Base-by-base conservation (phyloP, 2,888 invertebrate genomes). In the Xestia ashworthii region DNA sequence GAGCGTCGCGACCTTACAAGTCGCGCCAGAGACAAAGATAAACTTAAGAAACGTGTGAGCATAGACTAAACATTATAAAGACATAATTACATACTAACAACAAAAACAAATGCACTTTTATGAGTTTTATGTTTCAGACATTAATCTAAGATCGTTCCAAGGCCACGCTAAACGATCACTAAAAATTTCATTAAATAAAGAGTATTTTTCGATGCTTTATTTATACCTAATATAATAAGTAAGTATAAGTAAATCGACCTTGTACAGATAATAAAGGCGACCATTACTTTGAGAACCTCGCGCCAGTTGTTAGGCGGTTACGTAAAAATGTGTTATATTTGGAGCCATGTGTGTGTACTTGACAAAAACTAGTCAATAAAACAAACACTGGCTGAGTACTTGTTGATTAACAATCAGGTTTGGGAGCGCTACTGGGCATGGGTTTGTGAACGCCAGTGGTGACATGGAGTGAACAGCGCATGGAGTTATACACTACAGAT, bases 231-330 rank as follows among this genome's bases (percentile, higher is more conserved):
- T 76, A 64, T 66, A 80, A 74, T 82, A 86, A 89, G 83, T 85
- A 87, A n/a, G n/a, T n/a, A 88, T 80, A 86, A 90, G 85, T 85
- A 87, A 88, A 90, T 86, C 89, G 93, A 91, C 95, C 95, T 95
- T 94, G 94, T 86, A 80, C 84, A 88, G 82, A 91, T 90, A 93
- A 93, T 93, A 93, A 93, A 91, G 89, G 86, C 84, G 90, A 89
- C 91, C 91, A 92, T 93, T 94, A 92, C 91, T 91, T 91, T 91
- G 79, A 89, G 90, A 94, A 92, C 94, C 95, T 94, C 94, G 94
- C 92, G 92, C 95, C 87, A 93, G 90, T 90, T 93, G 91, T 92
- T 91, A 90, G 88, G 87, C 81, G 82, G 91, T 95, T 95, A 94
- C 95, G 95, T 94, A 95, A 95, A 94, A 87, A 88, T 89, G 83